These are phyloP conservation scores for Elmis aenea DNA, from an alignment of 2,888 invertebrate species.

Conservation along the genomic window DNA sequence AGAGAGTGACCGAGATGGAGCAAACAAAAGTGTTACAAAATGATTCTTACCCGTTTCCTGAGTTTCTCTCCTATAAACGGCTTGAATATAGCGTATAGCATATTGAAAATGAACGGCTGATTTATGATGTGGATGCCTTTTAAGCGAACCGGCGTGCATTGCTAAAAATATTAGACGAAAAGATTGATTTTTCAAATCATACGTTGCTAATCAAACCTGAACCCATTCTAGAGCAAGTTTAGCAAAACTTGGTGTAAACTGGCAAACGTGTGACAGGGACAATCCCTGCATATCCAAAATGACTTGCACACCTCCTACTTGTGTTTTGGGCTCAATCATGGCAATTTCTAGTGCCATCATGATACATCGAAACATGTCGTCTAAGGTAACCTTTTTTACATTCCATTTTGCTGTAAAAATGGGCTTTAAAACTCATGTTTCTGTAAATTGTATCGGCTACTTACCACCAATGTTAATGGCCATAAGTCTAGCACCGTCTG, in stretches of 20 bases:
- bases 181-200: constrained; percentile 1
- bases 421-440: neutral
- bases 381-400: constrained; percentile 60
- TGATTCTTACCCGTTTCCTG: constrained; percentile 59
- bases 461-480: constrained; percentile 67
- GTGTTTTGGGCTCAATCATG: constrained; percentile 73
- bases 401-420: constrained; percentile 64
- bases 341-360: constrained; percentile 69
- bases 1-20: too few relatives aligned
- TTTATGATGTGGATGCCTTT: constrained; percentile 86
- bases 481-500: constrained; percentile 63
- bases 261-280: constrained; percentile 64
- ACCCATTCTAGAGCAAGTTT: constrained; percentile 68
- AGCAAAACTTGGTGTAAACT: constrained; percentile 74
- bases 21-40: neutral
- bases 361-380: constrained; percentile 65
- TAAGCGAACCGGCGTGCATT: constrained; percentile 75
- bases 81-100: constrained; percentile 80
- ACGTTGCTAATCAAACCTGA: constrained; percentile 48
- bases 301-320: constrained; percentile 69
- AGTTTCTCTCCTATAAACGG: constrained; percentile 83
- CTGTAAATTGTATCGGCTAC: constrained; percentile 22
- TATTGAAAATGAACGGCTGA: constrained; percentile 81
- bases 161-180: constrained; percentile 51
- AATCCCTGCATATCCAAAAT: constrained; percentile 74